Base-by-base conservation (phyloP, 92 coral and sea anemone species). In the Zoanthus sansibaricus region DNA sequence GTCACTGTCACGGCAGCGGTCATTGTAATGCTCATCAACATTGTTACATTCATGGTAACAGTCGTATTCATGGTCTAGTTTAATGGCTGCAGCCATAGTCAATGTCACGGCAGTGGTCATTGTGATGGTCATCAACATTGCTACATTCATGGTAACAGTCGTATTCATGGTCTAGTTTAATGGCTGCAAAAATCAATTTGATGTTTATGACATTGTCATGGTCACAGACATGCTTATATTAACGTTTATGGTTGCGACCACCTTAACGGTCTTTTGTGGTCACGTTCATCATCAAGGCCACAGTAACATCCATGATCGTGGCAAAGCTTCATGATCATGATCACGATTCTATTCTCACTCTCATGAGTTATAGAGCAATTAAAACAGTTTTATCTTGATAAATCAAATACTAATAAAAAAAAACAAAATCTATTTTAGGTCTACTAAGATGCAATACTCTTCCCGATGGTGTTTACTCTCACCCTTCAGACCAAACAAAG, bases 401-500 rank as follows among this genome's bases (percentile, higher is more conserved):
- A 3, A 1, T 7, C 20, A 62, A 62, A 17, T 16, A n/a, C 21
- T 62, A 31, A n/a, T 62, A 62, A 7, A 17, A 5, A 62, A 17
- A 62, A 17, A 1, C 72, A 67, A 67, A 9, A 30, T 30, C 31
- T 7, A 70, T 70, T 70, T 70, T 31, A 70, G 74, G 74, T 70
- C 46, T 20, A 13, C 10, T 70, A 14, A 70, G 30, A 9, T 70
- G 74, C 74, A 9, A 31, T 4, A 47, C 10, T 70, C 74, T 30
- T 37, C 74, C 44, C n/a, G 74, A 70, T 9, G 74, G 74, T 30
- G 15, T 9, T 10, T 70, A 70, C 17, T 31, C 74, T 70, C 47
- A 70, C 10, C 74, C 74, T 4, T 70, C 74, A 70, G 47, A 70
- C 47, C 74, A 31, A 70, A 70, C 45, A 37, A 70, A 70, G 17